phyloP scores from a whole-genome alignment of 2,797 vertebrate genomes.

The Heterohyrax brucei region DNA sequence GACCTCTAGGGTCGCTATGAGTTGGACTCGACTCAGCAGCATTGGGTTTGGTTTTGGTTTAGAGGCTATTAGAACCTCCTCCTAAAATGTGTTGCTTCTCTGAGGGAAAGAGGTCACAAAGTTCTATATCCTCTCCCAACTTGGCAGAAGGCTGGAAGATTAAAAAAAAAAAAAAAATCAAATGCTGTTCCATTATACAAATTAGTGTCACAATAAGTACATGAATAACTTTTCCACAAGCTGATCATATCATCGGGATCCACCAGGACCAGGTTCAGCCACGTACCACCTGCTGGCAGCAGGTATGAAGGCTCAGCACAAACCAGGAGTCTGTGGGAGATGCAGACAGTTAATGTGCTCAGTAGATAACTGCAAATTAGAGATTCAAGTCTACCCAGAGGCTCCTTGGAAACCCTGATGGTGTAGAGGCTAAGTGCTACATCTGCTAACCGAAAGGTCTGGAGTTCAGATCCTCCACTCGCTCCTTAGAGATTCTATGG shows the following conservation, averaged over 20 bases:
- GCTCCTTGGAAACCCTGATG: too few relatives aligned
- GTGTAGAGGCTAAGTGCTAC: too few relatives aligned
- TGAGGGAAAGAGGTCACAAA: not conserved
- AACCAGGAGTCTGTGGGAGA: not conserved
- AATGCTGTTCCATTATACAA: not conserved
- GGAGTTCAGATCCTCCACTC: too few relatives aligned
- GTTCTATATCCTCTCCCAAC: constrained; percentile 38
- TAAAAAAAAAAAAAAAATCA: not conserved
- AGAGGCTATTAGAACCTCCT: not conserved
- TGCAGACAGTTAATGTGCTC: too few relatives aligned
- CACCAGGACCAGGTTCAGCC: not conserved
- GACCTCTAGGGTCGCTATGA: too few relatives aligned
- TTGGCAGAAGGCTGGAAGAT: not conserved
- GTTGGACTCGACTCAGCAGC: too few relatives aligned
- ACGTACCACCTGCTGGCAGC: not conserved
- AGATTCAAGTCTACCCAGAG: too few relatives aligned
- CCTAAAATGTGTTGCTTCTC: constrained; percentile 34
- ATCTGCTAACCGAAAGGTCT: too few relatives aligned
- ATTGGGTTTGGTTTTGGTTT: too few relatives aligned
- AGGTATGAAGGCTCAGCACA: not conserved
- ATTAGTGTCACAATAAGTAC: not conserved
- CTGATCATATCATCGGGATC: not conserved
- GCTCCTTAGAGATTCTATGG: too few relatives aligned
- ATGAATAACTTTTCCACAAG: not conserved
- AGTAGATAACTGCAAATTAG: too few relatives aligned